Conservation (phyloP, 2,888 invertebrate genomes). For the Trypoxylon attenuatum region DNA sequence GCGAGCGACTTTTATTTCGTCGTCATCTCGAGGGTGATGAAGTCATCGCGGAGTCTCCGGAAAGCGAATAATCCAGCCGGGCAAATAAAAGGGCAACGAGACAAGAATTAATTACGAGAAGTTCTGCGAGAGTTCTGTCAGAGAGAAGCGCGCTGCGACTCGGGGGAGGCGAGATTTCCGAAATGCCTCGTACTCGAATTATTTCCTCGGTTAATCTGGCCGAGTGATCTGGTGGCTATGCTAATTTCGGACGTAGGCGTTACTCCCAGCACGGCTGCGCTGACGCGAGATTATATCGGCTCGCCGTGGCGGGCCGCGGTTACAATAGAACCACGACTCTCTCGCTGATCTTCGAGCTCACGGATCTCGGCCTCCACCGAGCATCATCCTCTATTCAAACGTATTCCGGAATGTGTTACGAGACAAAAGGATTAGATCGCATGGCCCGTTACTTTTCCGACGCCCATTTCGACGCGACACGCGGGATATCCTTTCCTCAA, state of each 20-base stretch:
- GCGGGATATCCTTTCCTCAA: too few relatives aligned
- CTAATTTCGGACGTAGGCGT: conserved; percentile 54
- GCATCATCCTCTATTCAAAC: conserved; percentile 46
- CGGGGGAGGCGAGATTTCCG: conserved; percentile 26
- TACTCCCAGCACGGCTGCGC: conserved; percentile 37
- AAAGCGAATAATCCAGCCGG: too few relatives aligned
- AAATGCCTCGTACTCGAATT: conserved; percentile 20
- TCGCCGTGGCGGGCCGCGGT: conserved; percentile 6
- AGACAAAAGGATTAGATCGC: conserved; percentile 42
- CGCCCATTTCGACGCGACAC: background rate
- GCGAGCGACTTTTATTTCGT: background rate
- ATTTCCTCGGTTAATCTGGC: conserved; percentile 34
- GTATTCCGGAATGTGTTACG: conserved; percentile 46
- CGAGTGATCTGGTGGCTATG: conserved; percentile 44
- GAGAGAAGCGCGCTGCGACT: background rate
- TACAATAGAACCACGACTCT: conserved; percentile 49
- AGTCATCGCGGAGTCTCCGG: background rate
- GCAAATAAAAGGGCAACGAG: background rate
- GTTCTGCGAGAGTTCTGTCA: background rate
- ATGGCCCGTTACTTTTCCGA: conserved; percentile 11
- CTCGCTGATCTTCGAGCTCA: conserved; percentile 30
- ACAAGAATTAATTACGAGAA: background rate
- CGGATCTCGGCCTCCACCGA: background rate
- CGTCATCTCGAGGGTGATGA: background rate
- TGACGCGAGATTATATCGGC: conserved; percentile 50